Conservation (phyloP, 1,140 invertebrate genomes). For the Gonioctena quinquepunctata region DNA sequence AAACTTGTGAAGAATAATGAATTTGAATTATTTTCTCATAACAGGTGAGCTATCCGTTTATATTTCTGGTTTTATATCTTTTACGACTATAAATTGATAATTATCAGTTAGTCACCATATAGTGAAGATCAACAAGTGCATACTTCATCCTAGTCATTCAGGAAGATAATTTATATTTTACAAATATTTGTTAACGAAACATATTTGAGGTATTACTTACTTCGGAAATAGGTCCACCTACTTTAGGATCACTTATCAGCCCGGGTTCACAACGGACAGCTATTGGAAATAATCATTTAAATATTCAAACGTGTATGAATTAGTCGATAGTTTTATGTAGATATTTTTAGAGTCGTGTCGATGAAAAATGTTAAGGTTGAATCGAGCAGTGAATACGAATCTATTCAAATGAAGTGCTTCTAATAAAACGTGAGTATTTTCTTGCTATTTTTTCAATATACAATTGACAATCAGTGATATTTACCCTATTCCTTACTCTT, state of each 20-base stretch:
- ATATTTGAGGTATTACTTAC: neutral
- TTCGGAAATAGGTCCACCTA: neutral
- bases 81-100: neutral
- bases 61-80: neutral
- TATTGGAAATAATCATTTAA: neutral
- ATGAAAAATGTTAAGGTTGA: neutral
- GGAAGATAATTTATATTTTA: neutral
- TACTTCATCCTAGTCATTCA: neutral
- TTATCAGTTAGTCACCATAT: too few species aligned
- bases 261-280: too few species aligned
- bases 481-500: too few species aligned
- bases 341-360: slow-evolving; percentile 10
- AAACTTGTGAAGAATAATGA: too few species aligned
- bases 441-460: too few species aligned
- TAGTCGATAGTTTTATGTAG: neutral
- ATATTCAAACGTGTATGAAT: neutral
- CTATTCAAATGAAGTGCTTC: neutral
- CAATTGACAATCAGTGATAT: too few species aligned
- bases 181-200: neutral
- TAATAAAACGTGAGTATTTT: neutral
- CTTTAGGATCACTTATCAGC: too few species aligned
- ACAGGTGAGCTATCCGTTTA: neutral
- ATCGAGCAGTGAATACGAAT: neutral
- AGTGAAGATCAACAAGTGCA: too few species aligned
- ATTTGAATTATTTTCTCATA: too few species aligned